Evolutionary conservation across 2,797 vertebrate species (phyloP).

Genomic region (Spheniscus humboldti): DNA sequence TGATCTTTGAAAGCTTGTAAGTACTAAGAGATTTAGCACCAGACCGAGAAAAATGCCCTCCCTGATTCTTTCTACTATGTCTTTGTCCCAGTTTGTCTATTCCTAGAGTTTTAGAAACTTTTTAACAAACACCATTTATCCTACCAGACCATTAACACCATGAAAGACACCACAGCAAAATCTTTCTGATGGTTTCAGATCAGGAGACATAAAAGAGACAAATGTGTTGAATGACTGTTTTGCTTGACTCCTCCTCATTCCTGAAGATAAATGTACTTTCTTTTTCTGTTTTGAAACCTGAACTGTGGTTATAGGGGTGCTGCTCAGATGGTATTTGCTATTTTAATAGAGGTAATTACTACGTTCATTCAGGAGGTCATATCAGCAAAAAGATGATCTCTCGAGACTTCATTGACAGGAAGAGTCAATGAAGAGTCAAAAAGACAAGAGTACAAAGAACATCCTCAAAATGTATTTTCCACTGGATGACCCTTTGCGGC

Average conservation of each 20-base stretch:
- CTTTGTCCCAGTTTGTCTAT: neutral
- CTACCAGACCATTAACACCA: neutral
- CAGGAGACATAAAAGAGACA: neutral
- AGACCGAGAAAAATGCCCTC: neutral
- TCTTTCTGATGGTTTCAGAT: neutral
- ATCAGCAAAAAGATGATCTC: neutral
- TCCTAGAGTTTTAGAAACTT: neutral
- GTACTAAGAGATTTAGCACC: constrained; percentile 13
- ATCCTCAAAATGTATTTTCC: neutral
- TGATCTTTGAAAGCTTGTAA: constrained; percentile 11
- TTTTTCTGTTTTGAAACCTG: constrained; percentile 9
- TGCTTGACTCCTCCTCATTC: neutral
- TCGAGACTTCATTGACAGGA: neutral
- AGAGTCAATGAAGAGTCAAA: neutral
- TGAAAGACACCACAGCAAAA: constrained; percentile 14
- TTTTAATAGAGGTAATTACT: constrained; percentile 44
- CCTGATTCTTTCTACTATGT: neutral
- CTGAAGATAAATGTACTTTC: neutral
- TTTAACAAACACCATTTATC: neutral
- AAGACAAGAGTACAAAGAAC: neutral
- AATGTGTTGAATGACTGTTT: neutral
- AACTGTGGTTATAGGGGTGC: neutral
- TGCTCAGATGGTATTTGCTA: neutral
- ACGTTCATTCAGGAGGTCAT: constrained; percentile 41
- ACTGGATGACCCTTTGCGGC: neutral